phyloP scores from a whole-genome alignment of 2,113 vertebrate species.

The Chaetops frenatus region DNA sequence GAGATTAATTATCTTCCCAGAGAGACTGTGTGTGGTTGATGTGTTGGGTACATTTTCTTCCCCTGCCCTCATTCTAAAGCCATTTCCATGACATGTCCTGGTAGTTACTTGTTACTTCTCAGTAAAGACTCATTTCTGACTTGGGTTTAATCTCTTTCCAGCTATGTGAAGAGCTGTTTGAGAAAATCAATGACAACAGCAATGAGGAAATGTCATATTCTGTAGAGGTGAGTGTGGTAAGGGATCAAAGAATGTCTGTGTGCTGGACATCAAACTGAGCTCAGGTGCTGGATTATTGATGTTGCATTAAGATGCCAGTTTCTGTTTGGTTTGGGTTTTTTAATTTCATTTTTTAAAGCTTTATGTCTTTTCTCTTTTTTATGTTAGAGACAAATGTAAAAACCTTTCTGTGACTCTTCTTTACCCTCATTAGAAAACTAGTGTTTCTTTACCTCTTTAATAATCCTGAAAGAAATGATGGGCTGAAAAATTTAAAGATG shows the following conservation, averaged over 20 bases:
- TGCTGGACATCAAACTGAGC: background rate
- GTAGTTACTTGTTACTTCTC: background rate
- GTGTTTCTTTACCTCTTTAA: background rate
- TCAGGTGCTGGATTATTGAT: background rate
- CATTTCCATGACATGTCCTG: background rate
- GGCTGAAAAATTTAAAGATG: background rate
- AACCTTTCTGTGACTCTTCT: background rate
- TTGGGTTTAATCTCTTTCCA: slow-evolving; percentile 52
- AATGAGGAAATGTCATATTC: slow-evolving; percentile 95
- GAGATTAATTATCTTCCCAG: background rate
- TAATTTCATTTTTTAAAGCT: background rate
- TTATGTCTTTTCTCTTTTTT: background rate
- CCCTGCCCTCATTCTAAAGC: background rate
- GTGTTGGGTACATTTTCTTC: background rate
- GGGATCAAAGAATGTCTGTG: background rate
- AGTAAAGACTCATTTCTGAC: background rate
- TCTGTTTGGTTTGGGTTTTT: background rate
- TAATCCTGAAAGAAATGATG: background rate
- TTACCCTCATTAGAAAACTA: background rate
- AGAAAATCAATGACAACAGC: slow-evolving; percentile 95
- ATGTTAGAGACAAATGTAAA: background rate
- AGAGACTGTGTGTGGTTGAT: background rate
- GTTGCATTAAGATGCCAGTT: background rate
- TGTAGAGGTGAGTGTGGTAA: slow-evolving; percentile 75
- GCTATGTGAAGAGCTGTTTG: slow-evolving; percentile 98